These are phyloP conservation scores for Clanis bilineata DNA, from an alignment of 2,888 invertebrate species.

Conservation along the genomic window DNA sequence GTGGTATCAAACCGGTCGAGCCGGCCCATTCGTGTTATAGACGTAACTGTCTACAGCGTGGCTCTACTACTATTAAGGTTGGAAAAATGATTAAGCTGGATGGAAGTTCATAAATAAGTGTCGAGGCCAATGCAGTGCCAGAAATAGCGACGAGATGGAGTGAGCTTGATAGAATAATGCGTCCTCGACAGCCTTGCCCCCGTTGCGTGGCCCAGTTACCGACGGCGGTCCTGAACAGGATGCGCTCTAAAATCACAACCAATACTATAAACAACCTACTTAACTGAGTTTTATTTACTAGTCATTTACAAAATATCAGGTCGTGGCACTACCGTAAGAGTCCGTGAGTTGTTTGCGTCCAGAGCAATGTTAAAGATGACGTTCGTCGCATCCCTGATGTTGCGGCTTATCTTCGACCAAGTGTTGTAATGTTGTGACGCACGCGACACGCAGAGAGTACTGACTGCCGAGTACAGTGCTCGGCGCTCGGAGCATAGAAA, in stretches of 20 bases:
- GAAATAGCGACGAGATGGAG: constrained; percentile 53
- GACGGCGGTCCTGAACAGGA: constrained; percentile 55
- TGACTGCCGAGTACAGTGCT: background rate
- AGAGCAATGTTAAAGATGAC: constrained; percentile 7
- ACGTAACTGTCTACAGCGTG: too few relatives aligned
- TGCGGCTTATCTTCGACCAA: constrained; percentile 12
- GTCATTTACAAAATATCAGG: background rate
- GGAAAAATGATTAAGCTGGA: constrained; percentile 28
- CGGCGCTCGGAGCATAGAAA: background rate
- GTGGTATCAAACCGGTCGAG: too few relatives aligned
- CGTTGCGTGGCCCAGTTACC: constrained; percentile 66
- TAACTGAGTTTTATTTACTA: background rate
- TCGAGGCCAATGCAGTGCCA: constrained; percentile 47
- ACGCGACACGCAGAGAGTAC: constrained; percentile 15
- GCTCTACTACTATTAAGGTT: constrained; percentile 15
- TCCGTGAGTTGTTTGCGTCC: constrained; percentile 14
- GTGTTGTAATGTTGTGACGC: constrained; percentile 25
- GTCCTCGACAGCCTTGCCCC: constrained; percentile 71
- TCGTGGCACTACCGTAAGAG: background rate
- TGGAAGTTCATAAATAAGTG: constrained; percentile 42
- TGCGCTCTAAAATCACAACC: constrained; percentile 51
- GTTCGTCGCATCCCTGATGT: constrained; percentile 18
- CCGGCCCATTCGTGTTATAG: too few relatives aligned
- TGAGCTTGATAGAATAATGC: constrained; percentile 76
- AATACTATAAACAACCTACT: background rate